Base-by-base conservation (phyloP, 1,140 invertebrate species). In the Orius insidiosus region DNA sequence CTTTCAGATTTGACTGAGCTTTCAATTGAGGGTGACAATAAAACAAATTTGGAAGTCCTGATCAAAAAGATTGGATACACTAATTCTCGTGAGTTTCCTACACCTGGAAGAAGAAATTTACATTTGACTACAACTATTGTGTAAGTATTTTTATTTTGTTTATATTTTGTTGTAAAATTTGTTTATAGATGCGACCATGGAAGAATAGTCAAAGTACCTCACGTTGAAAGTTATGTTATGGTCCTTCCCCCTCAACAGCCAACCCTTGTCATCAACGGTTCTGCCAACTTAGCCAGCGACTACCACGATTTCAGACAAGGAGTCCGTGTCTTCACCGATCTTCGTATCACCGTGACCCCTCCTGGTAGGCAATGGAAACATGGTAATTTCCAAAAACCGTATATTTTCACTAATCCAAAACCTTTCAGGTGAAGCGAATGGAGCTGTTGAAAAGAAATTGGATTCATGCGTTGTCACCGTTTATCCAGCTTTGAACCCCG, bases 381-480 rank as follows among this genome's bases (percentile, higher is more conserved):
- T 48, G 59, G 62, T 63, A 54, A 53, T 53, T n/a, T n/a, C n/a
- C n/a, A n/a, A n/a, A n/a, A n/a, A 11, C 35, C 35, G 35, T 36
- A n/a, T n/a, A 5, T 15, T 5, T 5, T n/a, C 35, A 4, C 35
- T 36, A 36, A 36, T n/a, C n/a, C 35, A 3, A 13, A 36, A 1
- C 24, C 34, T 52, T 50, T 15, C 18, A 53, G 53, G 49, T 43
- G 54, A 53, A 42, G 19, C 52, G 15, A 49, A 46, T n/a, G 53
- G 49, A 49, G 51, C 52, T n/a, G 40, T 52, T 8, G 61, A 60
- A 52, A 62, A 60, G 55, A 74, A 76, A 56, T 58, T 93, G 43
- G 90, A 95, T 59, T 85, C 84, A 10, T 96, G 92, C 64, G 79
- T 80, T 19, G 80, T 95, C 33, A 80, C 80, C 19, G 87, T 95